These are phyloP conservation scores for Norana najaformis DNA, from an alignment of 2,888 invertebrate genomes.

Conservation along the genomic window DNA sequence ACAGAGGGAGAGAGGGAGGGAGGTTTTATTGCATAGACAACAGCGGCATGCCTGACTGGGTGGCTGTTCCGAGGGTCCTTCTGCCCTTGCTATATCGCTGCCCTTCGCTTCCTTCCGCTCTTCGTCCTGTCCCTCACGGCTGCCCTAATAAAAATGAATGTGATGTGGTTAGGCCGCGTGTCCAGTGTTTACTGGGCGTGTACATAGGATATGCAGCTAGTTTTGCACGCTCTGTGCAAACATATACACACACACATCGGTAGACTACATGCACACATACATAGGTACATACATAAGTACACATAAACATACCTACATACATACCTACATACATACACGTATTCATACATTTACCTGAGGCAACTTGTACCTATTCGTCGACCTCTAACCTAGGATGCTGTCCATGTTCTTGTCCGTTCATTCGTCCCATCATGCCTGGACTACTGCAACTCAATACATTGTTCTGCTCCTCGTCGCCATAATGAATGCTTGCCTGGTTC, in stretches of 20 bases:
- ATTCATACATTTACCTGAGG: background rate
- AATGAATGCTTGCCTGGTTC: no score
- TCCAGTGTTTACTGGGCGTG: no score
- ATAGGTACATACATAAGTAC: background rate
- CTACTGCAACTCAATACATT: no score
- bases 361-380: background rate
- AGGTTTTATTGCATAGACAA: background rate
- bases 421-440: no score
- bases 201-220: background rate
- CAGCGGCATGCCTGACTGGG: background rate
- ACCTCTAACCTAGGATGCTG: no score
- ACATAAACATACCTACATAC: background rate
- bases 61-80: background rate
- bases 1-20: background rate
- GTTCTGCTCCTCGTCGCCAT: no score
- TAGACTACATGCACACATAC: no score
- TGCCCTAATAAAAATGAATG: constrained; percentile 4
- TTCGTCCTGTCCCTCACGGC: background rate
- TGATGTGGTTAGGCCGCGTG: background rate
- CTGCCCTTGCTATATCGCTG: background rate
- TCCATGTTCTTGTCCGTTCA: no score
- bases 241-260: background rate
- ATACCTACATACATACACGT: background rate
- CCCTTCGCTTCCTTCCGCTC: constrained; percentile 13
- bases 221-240: background rate